Base-by-base conservation (phyloP, 2,113 vertebrate genomes). In the Mastomys natalensis region DNA sequence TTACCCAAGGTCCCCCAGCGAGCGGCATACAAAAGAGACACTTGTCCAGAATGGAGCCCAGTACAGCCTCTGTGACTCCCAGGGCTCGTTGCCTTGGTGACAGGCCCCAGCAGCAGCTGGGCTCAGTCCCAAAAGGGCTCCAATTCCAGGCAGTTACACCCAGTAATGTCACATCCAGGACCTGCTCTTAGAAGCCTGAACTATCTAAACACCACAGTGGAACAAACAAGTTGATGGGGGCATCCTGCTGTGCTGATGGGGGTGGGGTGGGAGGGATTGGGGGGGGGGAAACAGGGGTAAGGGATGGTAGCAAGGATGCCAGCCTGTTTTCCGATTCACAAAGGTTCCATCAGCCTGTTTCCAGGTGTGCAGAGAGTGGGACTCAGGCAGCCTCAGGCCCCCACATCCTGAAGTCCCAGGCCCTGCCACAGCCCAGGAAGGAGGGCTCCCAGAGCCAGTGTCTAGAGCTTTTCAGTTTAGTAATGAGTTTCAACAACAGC, bases 231-330 rank as follows among this genome's bases (percentile, higher is more conserved):
- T 45, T 19, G 24, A 40, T 21, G 51, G 10, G 48, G 62, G 62
- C 9, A 22, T 48, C 62, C 84, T 34, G 88, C 73, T 4, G 40
- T 31, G 72, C 55, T 24, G 29, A 74, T 15, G 1, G 31, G 3
- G 48, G 37, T 26, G 51, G 48, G 48, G 48, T 5, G 8, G 51
- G 51, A 10, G 51, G 45, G 45, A 6, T 3, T 0, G 45, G 45
- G 45, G 45, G 7, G 45, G 45, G 3, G 45, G 45, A 7, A 5
- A 74, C 24, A 11, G 29, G 3, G 48, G n/a, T n/a, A n/a, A n/a
- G n/a, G n/a, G n/a, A n/a, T n/a, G 37, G 40, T 58, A 3, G 12
- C 0, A 43, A 11, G 0, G 51, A 26, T 1, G 16, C 73, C n/a
- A 12, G 37, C 31, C 60, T 78, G 48, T 60, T 60, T 9, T 37